Evolutionary conservation across 2,888 invertebrate species (phyloP).

Genomic region (Calliopum simillimum): DNA sequence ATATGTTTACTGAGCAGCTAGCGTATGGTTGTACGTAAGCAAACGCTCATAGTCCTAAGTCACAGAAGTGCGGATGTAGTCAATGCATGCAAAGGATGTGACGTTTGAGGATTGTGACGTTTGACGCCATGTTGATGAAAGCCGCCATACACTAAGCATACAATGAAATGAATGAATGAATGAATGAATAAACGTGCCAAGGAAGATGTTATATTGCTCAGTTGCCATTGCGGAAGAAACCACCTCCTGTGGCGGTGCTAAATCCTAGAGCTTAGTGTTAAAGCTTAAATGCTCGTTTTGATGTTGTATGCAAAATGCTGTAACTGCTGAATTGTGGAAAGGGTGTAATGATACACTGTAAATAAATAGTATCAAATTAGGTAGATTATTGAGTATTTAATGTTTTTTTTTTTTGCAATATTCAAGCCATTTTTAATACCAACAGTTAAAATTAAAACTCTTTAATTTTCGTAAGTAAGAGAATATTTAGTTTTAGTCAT

Average conservation of each 20-base stretch:
- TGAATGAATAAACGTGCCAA: neutral
- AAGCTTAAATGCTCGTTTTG: constrained; percentile 49
- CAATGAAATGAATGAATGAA: neutral
- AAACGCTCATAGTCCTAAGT: too few relatives aligned
- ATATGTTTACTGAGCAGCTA: too few relatives aligned
- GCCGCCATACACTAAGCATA: constrained; percentile 6
- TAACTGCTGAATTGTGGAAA: constrained; percentile 7
- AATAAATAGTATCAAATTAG: too few relatives aligned
- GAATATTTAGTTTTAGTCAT: too few relatives aligned
- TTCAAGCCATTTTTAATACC: too few relatives aligned
- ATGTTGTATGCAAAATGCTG: constrained; percentile 17
- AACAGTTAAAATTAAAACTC: too few relatives aligned
- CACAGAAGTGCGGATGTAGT: neutral
- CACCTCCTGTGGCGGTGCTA: constrained; percentile 23
- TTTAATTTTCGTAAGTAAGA: too few relatives aligned
- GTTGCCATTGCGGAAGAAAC: constrained; percentile 12
- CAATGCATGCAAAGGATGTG: constrained; percentile 12
- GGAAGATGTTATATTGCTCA: constrained; percentile 22
- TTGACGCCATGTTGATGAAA: constrained; percentile 63
- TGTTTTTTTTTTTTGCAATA: too few relatives aligned
- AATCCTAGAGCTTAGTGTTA: constrained; percentile 44
- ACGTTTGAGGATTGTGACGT: constrained; percentile 56
- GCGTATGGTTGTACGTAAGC: too few relatives aligned
- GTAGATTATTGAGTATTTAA: too few relatives aligned
- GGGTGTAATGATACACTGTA: neutral